Evolutionary conservation across 2,888 invertebrate species (phyloP).

Genomic region (Acronicta aceris): DNA sequence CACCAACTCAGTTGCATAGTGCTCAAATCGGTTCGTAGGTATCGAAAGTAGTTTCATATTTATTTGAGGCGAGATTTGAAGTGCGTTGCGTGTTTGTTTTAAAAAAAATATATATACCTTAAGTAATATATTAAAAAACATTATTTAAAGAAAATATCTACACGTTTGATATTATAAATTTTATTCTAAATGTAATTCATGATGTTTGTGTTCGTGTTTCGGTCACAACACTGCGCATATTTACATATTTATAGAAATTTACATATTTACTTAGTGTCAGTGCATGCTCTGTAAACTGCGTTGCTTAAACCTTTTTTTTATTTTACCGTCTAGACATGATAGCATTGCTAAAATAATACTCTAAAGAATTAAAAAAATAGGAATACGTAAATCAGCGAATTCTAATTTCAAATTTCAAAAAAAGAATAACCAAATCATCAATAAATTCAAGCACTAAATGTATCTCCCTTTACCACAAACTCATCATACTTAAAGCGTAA

Average conservation of each 20-base stretch:
- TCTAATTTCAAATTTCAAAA: too few relatives aligned
- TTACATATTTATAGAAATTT: slow-evolving; percentile 57
- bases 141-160: not conserved
- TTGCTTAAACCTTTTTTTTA: slow-evolving; percentile 4
- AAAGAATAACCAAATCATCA: slow-evolving; percentile 12
- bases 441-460: not conserved
- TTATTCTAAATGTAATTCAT: slow-evolving; percentile 16
- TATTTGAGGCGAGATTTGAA: slow-evolving; percentile 6
- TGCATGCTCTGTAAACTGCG: slow-evolving; percentile 36
- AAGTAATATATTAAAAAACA: not conserved
- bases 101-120: not conserved
- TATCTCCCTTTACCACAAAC: slow-evolving; percentile 4
- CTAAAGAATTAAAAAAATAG: not conserved
- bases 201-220: slow-evolving; percentile 27
- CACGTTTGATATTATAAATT: slow-evolving; percentile 6
- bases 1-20: slow-evolving; percentile 46
- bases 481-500: slow-evolving; percentile 54
- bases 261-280: slow-evolving; percentile 45
- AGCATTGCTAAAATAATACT: not conserved
- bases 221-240: slow-evolving; percentile 32
- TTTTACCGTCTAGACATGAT: slow-evolving; percentile 8
- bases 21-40: slow-evolving; percentile 34
- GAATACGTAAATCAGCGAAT: too few relatives aligned
- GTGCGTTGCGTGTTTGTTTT: slow-evolving; percentile 27
- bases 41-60: slow-evolving; percentile 1